Evolutionary conservation across 2,797 vertebrate species (phyloP).

Genomic region (Dallia pectoralis): DNA sequence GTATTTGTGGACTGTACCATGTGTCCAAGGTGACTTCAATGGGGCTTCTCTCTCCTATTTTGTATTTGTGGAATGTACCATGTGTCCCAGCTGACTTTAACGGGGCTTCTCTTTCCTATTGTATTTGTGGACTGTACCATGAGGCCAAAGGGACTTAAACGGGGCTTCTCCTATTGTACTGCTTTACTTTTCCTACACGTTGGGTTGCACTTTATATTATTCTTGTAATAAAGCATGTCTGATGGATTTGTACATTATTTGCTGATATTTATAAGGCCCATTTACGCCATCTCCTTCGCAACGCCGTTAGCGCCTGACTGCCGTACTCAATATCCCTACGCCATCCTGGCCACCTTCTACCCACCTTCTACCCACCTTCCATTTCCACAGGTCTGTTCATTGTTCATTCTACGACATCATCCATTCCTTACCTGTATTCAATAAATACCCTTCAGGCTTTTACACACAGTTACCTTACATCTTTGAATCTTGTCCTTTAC

Average conservation of each 20-base stretch:
- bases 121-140: slow-evolving; percentile 8
- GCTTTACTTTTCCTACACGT: neutral
- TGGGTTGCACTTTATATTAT: neutral
- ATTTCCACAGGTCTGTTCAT: too few relatives aligned
- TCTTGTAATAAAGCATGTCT: neutral
- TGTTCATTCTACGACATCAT: too few relatives aligned
- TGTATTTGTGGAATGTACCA: slow-evolving; percentile 9
- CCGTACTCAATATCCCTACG: too few relatives aligned
- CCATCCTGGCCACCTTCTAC: too few relatives aligned
- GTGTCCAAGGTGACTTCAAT: neutral
- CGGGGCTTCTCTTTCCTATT: neutral
- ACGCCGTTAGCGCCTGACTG: too few relatives aligned
- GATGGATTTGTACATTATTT: neutral
- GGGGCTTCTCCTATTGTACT: too few relatives aligned
- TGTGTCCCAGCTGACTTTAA: neutral
- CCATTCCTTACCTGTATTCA: too few relatives aligned
- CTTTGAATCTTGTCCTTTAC: too few relatives aligned
- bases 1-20: slow-evolving; percentile 8
- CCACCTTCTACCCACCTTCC: too few relatives aligned
- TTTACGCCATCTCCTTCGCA: too few relatives aligned
- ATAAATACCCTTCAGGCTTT: too few relatives aligned
- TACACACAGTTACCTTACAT: too few relatives aligned
- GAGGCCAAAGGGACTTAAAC: neutral
- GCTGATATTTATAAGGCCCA: neutral
- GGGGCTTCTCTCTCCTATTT: neutral